Evolutionary conservation across 2,797 vertebrate genomes (phyloP), one percentile per base, ranked within the genome.

Genomic region (Leucoraja ocellata): DNA sequence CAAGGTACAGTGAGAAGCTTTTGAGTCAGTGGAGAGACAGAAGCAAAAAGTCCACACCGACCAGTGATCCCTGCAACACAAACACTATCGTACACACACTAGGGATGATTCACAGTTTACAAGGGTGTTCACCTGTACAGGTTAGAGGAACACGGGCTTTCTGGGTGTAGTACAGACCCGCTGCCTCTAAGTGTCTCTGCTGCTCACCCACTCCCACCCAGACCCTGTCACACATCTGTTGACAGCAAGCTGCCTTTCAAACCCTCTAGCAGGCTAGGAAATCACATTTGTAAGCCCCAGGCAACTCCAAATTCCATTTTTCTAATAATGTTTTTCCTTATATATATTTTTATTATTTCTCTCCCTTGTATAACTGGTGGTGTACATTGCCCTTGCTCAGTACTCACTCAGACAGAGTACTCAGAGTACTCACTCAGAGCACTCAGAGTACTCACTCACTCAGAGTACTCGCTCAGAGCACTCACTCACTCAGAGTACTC

Each of bases 171-270:
- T 96, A 94, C 94, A 94, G 18, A 94, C 36, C 39, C 94, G 93
- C 93, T 94, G 94, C 95, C 96, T 96, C 95, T 94, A 93, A 95
- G 95, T 94, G 96, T 96, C 96, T 95, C 95, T 95, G 95, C 93
- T 95, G 95, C 93, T 94, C 94, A 94, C 93, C 94, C 93, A 93
- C 94, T 95, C 92, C 71, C 16, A 94, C 25, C 68, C 23, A 74
- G 90, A 92, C 11, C 28, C 4, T 58, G 68, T 39, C 13, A 14
- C 23, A 68, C 61, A 32, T 88, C 84, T 88, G 84, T 36, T 88
- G 61, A 88, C 36, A 88, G 84, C 61, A 25, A 91, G 36, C 68
- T 92, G 90, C 68, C 36, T 76, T 68, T 74, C 90, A 91, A 8
- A 46, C 25, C 46, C 73, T 46, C 73, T 92, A 28, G 23, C 71